Evolutionary conservation across 2,888 invertebrate species (phyloP).

Genomic region (Torymus tubicola): DNA sequence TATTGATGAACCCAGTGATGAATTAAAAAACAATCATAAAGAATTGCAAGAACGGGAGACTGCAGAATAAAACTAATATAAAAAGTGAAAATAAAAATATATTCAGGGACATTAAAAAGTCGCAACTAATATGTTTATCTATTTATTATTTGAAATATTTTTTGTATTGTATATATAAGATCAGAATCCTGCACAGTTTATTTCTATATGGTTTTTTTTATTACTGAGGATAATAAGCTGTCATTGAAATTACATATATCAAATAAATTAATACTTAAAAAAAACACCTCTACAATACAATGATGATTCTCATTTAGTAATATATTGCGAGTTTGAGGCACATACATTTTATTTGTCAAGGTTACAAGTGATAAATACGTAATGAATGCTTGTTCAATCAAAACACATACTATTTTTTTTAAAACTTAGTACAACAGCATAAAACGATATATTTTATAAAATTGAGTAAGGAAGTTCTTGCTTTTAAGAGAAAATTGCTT

Average conservation of each 20-base stretch:
- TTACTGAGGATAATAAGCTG: constrained; percentile 66
- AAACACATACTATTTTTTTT: constrained; percentile 52
- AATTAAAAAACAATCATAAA: too few species aligned
- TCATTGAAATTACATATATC: constrained; percentile 65
- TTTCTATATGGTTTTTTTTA: constrained; percentile 58
- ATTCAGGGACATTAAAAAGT: constrained; percentile 24
- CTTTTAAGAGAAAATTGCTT: constrained; percentile 24
- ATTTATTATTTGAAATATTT: constrained; percentile 63
- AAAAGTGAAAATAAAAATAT: background rate
- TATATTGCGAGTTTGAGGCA: constrained; percentile 65
- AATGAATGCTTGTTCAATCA: constrained; percentile 59
- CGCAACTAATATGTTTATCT: constrained; percentile 57
- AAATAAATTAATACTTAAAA: constrained; percentile 68
- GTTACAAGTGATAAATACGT: constrained; percentile 60
- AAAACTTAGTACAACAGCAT: constrained; percentile 29
- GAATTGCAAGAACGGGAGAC: too few species aligned
- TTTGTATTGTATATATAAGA: constrained; percentile 61
- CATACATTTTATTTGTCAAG: constrained; percentile 63
- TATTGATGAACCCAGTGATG: too few species aligned
- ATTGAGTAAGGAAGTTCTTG: constrained; percentile 48
- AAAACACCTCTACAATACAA: constrained; percentile 53
- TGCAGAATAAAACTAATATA: too few species aligned
- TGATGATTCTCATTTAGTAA: constrained; percentile 60
- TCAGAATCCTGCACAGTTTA: constrained; percentile 62
- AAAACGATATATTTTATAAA: constrained; percentile 36